phyloP scores from a whole-genome alignment of 2,888 invertebrate species.

The Rosalia funebris region DNA sequence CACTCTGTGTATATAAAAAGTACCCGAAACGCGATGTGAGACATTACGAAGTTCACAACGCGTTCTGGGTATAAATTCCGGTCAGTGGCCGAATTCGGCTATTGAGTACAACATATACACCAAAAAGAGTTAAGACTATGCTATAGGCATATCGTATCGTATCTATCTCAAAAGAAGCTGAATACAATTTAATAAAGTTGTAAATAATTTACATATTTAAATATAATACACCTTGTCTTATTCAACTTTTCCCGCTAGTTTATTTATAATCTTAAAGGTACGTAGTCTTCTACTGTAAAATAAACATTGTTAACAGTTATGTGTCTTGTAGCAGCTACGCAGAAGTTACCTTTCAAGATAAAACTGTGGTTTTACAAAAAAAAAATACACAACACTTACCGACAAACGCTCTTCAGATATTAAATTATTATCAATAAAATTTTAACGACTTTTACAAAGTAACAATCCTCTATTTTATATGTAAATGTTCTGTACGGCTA shows the following conservation, averaged over 20 bases:
- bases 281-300: neutral
- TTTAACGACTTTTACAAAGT: constrained; percentile 25
- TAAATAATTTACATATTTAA: too few relatives aligned
- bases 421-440: constrained; percentile 27
- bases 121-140: too few relatives aligned
- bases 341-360: constrained; percentile 12
- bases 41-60: too few relatives aligned
- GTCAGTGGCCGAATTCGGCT: too few relatives aligned
- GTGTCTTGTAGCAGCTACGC: neutral
- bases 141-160: too few relatives aligned
- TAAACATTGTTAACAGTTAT: constrained; percentile 9
- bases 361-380: constrained; percentile 13
- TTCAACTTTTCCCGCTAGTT: neutral
- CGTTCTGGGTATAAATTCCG: too few relatives aligned
- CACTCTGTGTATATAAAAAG: too few relatives aligned
- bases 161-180: too few relatives aligned
- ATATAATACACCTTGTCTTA: too few relatives aligned
- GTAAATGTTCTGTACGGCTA: constrained; percentile 13
- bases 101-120: too few relatives aligned
- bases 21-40: too few relatives aligned
- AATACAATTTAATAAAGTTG: too few relatives aligned
- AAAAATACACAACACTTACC: constrained; percentile 16
- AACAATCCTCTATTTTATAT: constrained; percentile 23
- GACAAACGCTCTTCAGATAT: constrained; percentile 19
- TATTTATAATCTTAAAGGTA: constrained; percentile 2